Conservation (phyloP, 2,113 vertebrate species). For the Ageneiosus marmoratus region DNA sequence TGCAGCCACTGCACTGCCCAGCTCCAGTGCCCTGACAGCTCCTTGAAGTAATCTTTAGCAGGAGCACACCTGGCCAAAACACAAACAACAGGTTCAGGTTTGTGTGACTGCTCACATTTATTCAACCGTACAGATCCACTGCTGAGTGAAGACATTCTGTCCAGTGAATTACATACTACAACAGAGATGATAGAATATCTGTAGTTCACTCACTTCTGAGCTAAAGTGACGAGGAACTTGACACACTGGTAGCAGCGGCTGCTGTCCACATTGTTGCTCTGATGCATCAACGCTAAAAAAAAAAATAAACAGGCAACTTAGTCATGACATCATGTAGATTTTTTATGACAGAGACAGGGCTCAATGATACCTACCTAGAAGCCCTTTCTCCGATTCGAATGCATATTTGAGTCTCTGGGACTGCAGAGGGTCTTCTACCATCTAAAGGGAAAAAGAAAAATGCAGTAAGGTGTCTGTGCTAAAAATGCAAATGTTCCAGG, state of each 20-base stretch:
- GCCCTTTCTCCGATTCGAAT: constrained; percentile 95
- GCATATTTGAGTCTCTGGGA: constrained; percentile 92
- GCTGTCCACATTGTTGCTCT: constrained; percentile 97
- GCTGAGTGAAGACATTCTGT: background rate
- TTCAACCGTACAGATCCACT: background rate
- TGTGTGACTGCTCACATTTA: background rate
- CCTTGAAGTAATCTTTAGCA: constrained; percentile 98
- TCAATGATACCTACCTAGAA: constrained; percentile 80
- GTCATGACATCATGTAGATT: background rate
- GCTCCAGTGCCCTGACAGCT: constrained; percentile 95
- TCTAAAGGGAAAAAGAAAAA: constrained; percentile 68
- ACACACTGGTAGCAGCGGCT: constrained; percentile 98
- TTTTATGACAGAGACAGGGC: background rate
- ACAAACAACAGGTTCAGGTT: background rate
- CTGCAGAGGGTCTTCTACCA: constrained; percentile 93
- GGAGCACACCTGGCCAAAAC: constrained; percentile 82
- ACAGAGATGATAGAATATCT: background rate
- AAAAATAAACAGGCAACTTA: background rate
- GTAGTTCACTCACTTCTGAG: constrained; percentile 92
- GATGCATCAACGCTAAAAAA: constrained; percentile 91
- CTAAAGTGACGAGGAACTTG: constrained; percentile 95
- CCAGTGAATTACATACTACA: background rate
- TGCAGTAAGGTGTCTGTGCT: too few species aligned
- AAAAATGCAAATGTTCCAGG: too few species aligned
- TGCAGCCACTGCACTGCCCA: constrained; percentile 99